Percentiles rank a stretch among this genome's conserved stretches.
These are phyloP conservation scores for Strigamia crassipes DNA, from an alignment of 2,888 invertebrate genomes.

Conservation along the genomic window DNA sequence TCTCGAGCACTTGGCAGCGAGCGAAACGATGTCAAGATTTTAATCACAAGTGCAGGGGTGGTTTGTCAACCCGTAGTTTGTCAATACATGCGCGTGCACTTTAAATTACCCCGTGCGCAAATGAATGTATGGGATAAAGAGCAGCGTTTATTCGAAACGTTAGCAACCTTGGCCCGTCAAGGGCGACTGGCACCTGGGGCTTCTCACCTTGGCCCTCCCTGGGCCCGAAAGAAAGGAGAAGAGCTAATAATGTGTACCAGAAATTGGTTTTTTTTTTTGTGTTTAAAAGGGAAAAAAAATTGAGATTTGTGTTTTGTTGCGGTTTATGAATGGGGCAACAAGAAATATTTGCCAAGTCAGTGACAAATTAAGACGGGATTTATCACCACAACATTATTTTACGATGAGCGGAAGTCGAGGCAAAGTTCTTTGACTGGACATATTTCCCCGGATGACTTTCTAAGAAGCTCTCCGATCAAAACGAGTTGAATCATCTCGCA, in stretches of 20 bases:
- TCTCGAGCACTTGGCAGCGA: not conserved
- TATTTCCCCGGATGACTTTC: slow-evolving; percentile 31
- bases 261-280: not conserved
- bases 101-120: not conserved
- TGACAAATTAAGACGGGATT: slow-evolving; percentile 10
- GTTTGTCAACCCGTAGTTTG: not conserved
- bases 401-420: slow-evolving; percentile 29
- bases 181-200: slow-evolving; percentile 34
- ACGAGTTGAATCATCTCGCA: slow-evolving; percentile 9
- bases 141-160: not conserved
- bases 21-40: not conserved
- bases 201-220: slow-evolving; percentile 40
- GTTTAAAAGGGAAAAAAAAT: not conserved
- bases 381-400: not conserved
- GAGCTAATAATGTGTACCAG: slow-evolving; percentile 12
- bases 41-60: not conserved
- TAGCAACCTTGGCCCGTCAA: slow-evolving; percentile 29
- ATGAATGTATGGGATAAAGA: slow-evolving; percentile 31
- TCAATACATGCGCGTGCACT: not conserved
- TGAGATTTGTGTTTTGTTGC: not conserved
- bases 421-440: slow-evolving; percentile 35
- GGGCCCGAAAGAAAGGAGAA: not conserved
- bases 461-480: not conserved
- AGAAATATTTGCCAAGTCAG: not conserved
- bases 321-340: too few species aligned